Conservation (phyloP, 1,140 invertebrate species). For the Calosoma granatense region DNA sequence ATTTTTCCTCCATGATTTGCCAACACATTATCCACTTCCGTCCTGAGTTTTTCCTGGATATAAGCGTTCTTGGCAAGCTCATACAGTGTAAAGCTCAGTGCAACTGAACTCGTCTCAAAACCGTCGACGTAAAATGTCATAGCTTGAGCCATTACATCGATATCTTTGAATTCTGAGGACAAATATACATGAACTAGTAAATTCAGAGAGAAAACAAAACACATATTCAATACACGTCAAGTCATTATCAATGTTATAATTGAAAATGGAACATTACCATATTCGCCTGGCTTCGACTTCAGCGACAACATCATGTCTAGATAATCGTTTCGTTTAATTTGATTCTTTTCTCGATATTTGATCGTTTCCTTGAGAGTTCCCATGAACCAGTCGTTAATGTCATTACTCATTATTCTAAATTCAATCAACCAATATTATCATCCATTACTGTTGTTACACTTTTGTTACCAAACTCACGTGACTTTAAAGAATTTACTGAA, state of each 20-base stretch:
- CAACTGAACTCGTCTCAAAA: slow-evolving; percentile 39
- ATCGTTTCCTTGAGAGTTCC: neutral
- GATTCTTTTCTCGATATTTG: neutral
- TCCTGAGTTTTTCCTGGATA: slow-evolving; percentile 34
- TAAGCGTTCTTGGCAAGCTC: slow-evolving; percentile 35
- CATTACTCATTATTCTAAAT: neutral
- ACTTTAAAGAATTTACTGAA: neutral
- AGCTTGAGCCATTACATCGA: slow-evolving; percentile 49
- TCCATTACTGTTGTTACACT: neutral
- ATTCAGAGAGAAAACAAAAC: too few species aligned
- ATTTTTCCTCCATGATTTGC: slow-evolving; percentile 25
- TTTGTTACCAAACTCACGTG: neutral
- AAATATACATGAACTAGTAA: too few species aligned
- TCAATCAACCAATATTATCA: neutral
- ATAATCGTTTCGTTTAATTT: neutral
- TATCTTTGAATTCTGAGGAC: slow-evolving; percentile 38
- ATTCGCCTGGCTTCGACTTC: neutral
- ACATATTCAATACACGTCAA: too few species aligned
- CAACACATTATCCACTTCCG: slow-evolving; percentile 35
- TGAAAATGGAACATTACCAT: neutral
- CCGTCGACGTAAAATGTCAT: slow-evolving; percentile 49
- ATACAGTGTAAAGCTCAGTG: slow-evolving; percentile 28
- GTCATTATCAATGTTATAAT: too few species aligned
- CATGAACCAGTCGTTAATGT: neutral
- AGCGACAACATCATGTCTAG: neutral